Base-by-base conservation (phyloP, 2,113 vertebrate genomes). In the Callorhinus ursinus region DNA sequence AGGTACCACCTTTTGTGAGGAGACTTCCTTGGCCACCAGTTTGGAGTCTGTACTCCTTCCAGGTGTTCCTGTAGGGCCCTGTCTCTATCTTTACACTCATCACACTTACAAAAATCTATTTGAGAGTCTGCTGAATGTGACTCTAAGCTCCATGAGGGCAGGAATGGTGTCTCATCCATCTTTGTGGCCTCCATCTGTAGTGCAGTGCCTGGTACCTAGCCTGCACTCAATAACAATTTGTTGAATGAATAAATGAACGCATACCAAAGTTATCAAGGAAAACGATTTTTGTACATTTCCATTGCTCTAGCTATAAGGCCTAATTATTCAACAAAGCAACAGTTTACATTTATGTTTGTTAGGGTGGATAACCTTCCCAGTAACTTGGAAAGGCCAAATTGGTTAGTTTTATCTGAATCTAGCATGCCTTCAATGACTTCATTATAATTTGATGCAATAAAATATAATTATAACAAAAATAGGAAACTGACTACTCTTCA, bases 161-260 rank as follows among this genome's bases (percentile, higher is more conserved):
- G 59, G 39, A 9, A 4, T 16, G 55, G 1, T 26, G 0, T 39
- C 33, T 63, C 36, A 22, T 2, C 24, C 9, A 14, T 28, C 21
- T 74, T 8, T 5, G 13, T n/a, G 31, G n/a, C 36, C 51, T 92
- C 51, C 12, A 16, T 7, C 79, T 26, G 8, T 46, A 19, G 8
- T 1, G 13, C 65, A 69, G 19, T 16, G 63, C 77, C 5, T 16
- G 26, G 51, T 39, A 71, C 10, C 42, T 19, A n/a, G 53, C 51
- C 18, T 42, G 36, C 16, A 28, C 6, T 24, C 79, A 13, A 26
- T 49, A 71, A 59, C 28, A 21, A 76, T 31, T 31, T 21, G 36
- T 28, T 63, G 11, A 85, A 39, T 36, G 31, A 74, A 49, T 46
- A 49, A 46, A 84, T 53, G 53, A 65, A 9, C 6, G 6, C 5